Evolutionary conservation across 2,797 vertebrate genomes (phyloP), one percentile per base, ranked within the genome.

Genomic region (Macroramphosus scolopax): DNA sequence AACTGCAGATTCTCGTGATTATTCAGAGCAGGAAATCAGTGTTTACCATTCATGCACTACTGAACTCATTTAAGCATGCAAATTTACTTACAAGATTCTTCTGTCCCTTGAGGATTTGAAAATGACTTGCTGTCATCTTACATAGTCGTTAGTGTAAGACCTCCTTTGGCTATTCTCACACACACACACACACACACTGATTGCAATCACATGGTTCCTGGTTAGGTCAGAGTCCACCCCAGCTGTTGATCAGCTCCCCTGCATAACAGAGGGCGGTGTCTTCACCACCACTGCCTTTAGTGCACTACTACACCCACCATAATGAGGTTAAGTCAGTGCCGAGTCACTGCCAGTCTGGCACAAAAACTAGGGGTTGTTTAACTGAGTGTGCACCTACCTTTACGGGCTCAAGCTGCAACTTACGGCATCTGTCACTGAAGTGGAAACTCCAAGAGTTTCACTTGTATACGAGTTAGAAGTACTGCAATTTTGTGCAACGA

Each of bases 181-280:
- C n/a, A n/a, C n/a, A n/a, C n/a, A 28, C 32, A 16, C 10, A 39
- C 37, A 53, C 50, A 37, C 39, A 33, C 53, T 35, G 32, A 63
- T 61, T 59, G 41, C 36, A 51, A 30, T 67, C 53, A 37, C 47
- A 47, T 64, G 63, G 40, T 43, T 52, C 8, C 17, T 42, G 56
- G 42, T 42, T 17, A 61, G 86, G 78, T 83, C 86, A 87, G 65
- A 84, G 84, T 88, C 84, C 82, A 77, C 20, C 14, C 36, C 51
- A 18, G 58, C 43, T 9, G 22, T 15, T 2, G 51, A 60, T 49
- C 62, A 47, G 41, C 55, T 34, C 16, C 41, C 13, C 39, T 57
- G 47, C 47, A 42, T 56, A 71, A 67, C 39, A 53, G 33, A 44
- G 64, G 53, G 35, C 25, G 44, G 56, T 18, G 40, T 35, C 4